Evolutionary conservation across 2,113 vertebrate species (phyloP), one percentile per base, ranked within the genome.

Genomic region (Hippolais icterina): DNA sequence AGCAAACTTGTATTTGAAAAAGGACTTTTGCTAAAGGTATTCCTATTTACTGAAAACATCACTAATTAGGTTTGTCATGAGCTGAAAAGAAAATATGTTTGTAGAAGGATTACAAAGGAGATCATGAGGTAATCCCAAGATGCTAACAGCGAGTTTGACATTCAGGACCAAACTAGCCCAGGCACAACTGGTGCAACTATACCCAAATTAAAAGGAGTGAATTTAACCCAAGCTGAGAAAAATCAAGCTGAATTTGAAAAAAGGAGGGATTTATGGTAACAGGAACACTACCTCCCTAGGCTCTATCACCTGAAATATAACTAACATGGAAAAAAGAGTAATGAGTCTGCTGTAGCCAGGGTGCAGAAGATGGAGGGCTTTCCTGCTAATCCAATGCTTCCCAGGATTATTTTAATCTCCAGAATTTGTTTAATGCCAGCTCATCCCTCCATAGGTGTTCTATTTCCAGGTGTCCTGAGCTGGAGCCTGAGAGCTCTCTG

Each of bases 61-160:
- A 68, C 52, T 96, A 93, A 96, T 81, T 83, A 94, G 72, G 82
- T 83, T 96, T 94, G 82, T 56, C 90, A 81, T 87, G 83, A 96
- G 90, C 90, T 90, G 85, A 81, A 96, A 96, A 90, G 88, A 96
- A 96, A 96, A 95, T 93, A 92, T 80, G 83, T 96, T 95, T 96
- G 85, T 89, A 90, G 87, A 96, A 89, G 94, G 88, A 95, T 96
- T 94, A 96, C 92, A 91, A 96, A 94, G 53, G 41, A 94, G 87
- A 96, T 83, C 75, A 93, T 81, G 76, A 95, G 37, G 92, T 86
- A 96, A 96, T 96, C 92, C 90, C 79, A 96, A 95, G 85, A 94
- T 71, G 76, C 79, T 83, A 81, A 94, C 71, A 81, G 83, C 23
- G 56, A 87, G 60, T 92, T 81, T 95, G 90, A 89, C 88, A 84